Conservation (phyloP, 2,888 invertebrate species). For the Drosophila recens region DNA sequence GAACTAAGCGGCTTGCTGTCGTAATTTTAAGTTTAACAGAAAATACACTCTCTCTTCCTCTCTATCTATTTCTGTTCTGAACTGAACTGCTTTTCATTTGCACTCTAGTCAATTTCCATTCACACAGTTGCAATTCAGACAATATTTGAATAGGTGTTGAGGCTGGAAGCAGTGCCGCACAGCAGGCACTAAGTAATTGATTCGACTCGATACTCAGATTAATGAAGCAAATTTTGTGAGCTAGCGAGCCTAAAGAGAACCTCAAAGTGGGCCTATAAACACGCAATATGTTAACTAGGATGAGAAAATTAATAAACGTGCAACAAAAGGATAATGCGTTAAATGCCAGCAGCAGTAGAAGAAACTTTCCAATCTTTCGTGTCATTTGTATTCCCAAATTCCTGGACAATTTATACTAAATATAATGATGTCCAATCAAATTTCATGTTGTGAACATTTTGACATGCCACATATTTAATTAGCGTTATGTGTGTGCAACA, state of each 20-base stretch:
- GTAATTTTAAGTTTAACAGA: not conserved
- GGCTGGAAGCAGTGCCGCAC: conserved; percentile 3
- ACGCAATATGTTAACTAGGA: not conserved
- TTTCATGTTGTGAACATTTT: conserved; percentile 29
- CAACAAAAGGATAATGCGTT: conserved; percentile 25
- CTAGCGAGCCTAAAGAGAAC: conserved; percentile 2
- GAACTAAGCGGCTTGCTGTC: not conserved
- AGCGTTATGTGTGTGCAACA: conserved; percentile 38
- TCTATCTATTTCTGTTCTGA: not conserved
- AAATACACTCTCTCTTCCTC: not conserved
- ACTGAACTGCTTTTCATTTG: conserved; percentile 17
- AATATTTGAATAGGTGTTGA: conserved; percentile 48
- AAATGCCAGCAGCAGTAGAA: conserved; percentile 24
- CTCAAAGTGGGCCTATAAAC: conserved; percentile 4
- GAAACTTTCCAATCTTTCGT: not conserved
- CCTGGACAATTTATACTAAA: conserved; percentile 26
- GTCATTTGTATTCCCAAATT: not conserved
- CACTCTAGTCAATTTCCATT: conserved; percentile 26
- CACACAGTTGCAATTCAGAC: conserved; percentile 17
- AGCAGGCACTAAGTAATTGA: conserved; percentile 40
- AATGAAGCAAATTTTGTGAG: conserved; percentile 23
- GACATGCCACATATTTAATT: conserved; percentile 62
- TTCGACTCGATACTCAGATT: conserved; percentile 18
- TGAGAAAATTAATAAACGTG: conserved; percentile 19
- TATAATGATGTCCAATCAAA: conserved; percentile 34